Percentiles rank a stretch among this genome's conserved stretches.
Conservation (phyloP, 2,888 invertebrate genomes). For the Drosophila tanythrix region DNA sequence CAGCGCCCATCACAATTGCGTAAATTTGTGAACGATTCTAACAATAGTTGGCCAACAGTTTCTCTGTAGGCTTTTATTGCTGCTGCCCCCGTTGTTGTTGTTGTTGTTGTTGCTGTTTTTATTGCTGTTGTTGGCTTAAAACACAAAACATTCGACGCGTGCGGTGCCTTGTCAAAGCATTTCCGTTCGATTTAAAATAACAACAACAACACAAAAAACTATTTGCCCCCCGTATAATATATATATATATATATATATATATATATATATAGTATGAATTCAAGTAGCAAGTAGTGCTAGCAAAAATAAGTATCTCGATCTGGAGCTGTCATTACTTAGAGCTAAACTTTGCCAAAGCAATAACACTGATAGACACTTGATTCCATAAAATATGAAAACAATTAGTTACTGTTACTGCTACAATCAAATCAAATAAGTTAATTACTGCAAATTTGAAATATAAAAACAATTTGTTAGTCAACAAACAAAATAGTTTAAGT, state of each 20-base stretch:
- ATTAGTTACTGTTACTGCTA: neutral
- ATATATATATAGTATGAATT: neutral
- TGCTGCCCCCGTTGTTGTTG: neutral
- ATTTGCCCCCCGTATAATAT: conserved; percentile 6
- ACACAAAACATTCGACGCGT: conserved; percentile 57
- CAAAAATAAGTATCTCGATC: conserved; percentile 14
- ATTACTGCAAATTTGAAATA: neutral
- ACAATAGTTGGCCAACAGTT: conserved; percentile 76
- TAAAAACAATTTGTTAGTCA: neutral
- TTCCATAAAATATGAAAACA: neutral
- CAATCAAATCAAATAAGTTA: neutral
- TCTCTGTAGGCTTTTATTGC: conserved; percentile 12
- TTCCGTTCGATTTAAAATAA: conserved; percentile 76
- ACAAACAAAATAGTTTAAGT: neutral
- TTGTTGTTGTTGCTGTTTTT: neutral
- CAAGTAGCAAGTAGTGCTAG: neutral
- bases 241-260: neutral
- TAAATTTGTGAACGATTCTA: conserved; percentile 77
- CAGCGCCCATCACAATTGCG: conserved; percentile 51
- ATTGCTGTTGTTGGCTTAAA: conserved; percentile 9
- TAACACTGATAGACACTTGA: neutral
- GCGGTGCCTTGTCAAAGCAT: conserved; percentile 74
- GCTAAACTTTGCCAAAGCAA: neutral
- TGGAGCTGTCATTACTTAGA: neutral
- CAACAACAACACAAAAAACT: conserved; percentile 38